Evolutionary conservation across 1,140 invertebrate species (phyloP).

Genomic region (Chymomyza costata): DNA sequence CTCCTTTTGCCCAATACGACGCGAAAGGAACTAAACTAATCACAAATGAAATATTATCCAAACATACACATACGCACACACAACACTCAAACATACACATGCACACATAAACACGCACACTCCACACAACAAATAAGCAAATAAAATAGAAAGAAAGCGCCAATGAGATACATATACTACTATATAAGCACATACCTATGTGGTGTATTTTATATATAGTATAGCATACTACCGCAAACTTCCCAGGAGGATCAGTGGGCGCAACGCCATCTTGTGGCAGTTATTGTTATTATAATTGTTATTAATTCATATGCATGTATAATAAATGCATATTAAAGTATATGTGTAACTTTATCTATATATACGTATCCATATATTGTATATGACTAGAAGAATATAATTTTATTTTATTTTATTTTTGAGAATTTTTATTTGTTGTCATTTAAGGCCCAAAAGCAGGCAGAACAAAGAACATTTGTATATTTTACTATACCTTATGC

Average conservation of each 20-base stretch:
- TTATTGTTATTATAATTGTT: constrained; percentile 59
- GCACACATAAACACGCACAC: neutral
- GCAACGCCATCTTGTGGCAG: constrained; percentile 49
- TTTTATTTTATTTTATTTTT: constrained; percentile 17
- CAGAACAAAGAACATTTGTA: constrained; percentile 43
- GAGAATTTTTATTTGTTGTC: constrained; percentile 37
- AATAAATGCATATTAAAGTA: constrained; percentile 22
- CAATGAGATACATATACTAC: constrained; percentile 1
- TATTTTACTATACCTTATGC: too few species aligned
- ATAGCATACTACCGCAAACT: neutral
- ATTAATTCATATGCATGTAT: constrained; percentile 40
- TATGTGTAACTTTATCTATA: constrained; percentile 33
- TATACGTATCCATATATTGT: constrained; percentile 16
- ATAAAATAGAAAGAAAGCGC: neutral
- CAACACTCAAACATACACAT: too few species aligned
- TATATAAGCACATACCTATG: constrained; percentile 15
- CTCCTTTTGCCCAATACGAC: constrained; percentile 91
- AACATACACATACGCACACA: neutral
- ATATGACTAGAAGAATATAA: constrained; percentile 28
- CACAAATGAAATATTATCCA: neutral
- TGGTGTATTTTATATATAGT: neutral
- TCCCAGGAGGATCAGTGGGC: constrained; percentile 25
- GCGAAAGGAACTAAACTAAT: constrained; percentile 84
- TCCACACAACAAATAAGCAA: neutral
- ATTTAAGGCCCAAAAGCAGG: constrained; percentile 46